These are phyloP conservation scores for Dendrolimus punctatus DNA, from an alignment of 1,140 invertebrate genomes.

Conservation along the genomic window DNA sequence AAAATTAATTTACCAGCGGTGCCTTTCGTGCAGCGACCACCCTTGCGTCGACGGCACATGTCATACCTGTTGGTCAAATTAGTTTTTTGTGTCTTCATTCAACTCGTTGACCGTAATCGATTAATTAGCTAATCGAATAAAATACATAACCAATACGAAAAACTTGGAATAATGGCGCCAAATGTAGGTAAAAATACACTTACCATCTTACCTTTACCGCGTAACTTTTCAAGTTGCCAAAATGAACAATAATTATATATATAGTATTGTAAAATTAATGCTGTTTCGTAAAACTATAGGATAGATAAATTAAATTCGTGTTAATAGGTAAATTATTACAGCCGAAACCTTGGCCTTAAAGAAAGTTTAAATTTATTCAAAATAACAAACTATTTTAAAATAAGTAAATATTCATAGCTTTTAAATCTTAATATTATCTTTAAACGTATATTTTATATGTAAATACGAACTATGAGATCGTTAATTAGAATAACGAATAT, in stretches of 20 bases:
- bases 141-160: constrained; percentile 6
- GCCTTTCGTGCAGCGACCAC: constrained; percentile 95
- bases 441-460: no score
- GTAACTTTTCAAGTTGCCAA: constrained; percentile 3
- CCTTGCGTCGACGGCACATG: constrained; percentile 95
- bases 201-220: constrained; percentile 31
- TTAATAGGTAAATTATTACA: no score
- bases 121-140: constrained; percentile 10
- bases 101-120: constrained; percentile 13
- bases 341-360: no score
- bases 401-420: no score
- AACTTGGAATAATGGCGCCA: constrained; percentile 49
- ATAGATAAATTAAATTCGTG: no score
- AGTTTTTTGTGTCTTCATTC: constrained; percentile 43
- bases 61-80: constrained; percentile 86
- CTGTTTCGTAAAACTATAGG: not conserved
- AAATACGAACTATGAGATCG: no score
- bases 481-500: no score
- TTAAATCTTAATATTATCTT: no score
- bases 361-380: no score
- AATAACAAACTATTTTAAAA: no score
- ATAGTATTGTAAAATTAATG: constrained; percentile 3
- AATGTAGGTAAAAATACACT: constrained; percentile 24
- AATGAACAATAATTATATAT: constrained; percentile 5
- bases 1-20: constrained; percentile 87